These are phyloP conservation scores for Mechanitis mazaeus DNA, from an alignment of 2,888 invertebrate genomes.

Conservation along the genomic window DNA sequence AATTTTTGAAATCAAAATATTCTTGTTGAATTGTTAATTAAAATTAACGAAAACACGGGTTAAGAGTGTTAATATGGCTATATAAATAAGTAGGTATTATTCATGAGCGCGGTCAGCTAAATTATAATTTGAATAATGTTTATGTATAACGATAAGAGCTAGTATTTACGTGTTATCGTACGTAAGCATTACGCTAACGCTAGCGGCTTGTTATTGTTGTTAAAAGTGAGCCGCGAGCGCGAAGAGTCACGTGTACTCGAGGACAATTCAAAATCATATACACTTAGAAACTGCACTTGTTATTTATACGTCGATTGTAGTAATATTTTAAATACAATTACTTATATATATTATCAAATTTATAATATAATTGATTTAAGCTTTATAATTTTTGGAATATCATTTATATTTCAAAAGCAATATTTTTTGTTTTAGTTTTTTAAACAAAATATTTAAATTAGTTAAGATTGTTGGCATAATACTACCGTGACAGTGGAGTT, in stretches of 20 bases:
- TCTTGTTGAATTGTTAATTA: background rate
- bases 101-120: background rate
- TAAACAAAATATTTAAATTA: too few relatives aligned
- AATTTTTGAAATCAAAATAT: too few relatives aligned
- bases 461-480: too few relatives aligned
- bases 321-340: too few relatives aligned
- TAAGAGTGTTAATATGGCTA: background rate
- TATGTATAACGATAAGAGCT: conserved; percentile 13
- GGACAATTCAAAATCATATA: conserved; percentile 33
- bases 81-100: background rate
- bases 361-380: too few relatives aligned
- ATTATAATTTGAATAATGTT: conserved; percentile 13
- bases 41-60: background rate
- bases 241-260: conserved; percentile 51
- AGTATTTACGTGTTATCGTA: conserved; percentile 9
- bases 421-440: too few relatives aligned
- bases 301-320: conserved; percentile 36
- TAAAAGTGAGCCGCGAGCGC: conserved; percentile 38
- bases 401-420: too few relatives aligned
- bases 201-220: conserved; percentile 41
- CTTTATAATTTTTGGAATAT: too few relatives aligned
- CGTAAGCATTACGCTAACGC: conserved; percentile 12
- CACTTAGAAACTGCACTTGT: conserved; percentile 33
- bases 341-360: too few relatives aligned
- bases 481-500: background rate